Evolutionary conservation across 2,888 invertebrate species (phyloP), one percentile per base, ranked within the genome.

Genomic region (Hanleya hanleyi): DNA sequence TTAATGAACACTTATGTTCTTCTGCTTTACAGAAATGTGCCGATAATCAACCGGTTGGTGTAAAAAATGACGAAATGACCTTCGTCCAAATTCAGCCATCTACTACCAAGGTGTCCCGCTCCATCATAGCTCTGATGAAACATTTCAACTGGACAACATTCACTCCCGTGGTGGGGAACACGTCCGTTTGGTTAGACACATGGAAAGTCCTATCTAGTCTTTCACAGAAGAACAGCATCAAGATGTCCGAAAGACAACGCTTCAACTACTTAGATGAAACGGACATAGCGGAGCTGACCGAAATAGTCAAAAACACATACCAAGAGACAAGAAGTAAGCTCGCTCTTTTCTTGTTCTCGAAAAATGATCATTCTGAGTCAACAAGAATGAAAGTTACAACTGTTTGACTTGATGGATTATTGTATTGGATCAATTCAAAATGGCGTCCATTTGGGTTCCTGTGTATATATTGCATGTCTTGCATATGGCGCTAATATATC

Each of bases 61-160:
- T 57, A n/a, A 29, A 64, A 18, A 29, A 64, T n/a, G 18, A n/a
- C 1, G 38, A 18, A 9, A 37, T 22, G 37, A 97, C 97, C 32
- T 97, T 97, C 89, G 96, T 96, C 0, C 93, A 97, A 81, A 96
- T 96, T 0, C 93, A 96, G 50, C 97, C 97, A 0, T 96, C 97
- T 1, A 96, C 96, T 90, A 96, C 95, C 72, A 96, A 97, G 91
- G 96, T 97, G 80, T 96, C 96, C 9, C 96, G 96, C 90, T 96
- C 96, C 0, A 96, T 97, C 9, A 95, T 95, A 73, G 94, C 96
- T 15, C 93, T 96, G 67, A 92, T 97, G 75, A 92, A 93, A 78
- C 94, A 94, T 74, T 97, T 95, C 91, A 95, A 95, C 90, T 97
- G 97, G 96, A 96, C 94, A 81, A 87, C 96, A 95, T 94, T 96